These are phyloP conservation scores for Zoroaster sp. DNA, from an alignment of 53 echinoderm and acorn worm species.

Conservation along the genomic window DNA sequence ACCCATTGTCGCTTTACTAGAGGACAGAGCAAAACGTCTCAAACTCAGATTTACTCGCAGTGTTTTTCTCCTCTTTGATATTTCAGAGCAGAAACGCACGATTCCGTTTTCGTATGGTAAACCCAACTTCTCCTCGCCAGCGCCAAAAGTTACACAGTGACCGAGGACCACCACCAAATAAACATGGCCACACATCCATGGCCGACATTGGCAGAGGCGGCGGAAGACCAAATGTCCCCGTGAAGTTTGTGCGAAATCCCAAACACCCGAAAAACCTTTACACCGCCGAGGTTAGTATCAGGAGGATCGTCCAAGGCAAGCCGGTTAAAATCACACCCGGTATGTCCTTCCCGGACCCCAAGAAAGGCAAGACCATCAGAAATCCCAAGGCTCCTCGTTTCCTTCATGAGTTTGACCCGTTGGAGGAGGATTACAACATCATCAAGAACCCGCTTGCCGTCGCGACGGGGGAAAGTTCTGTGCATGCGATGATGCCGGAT, in stretches of 20 bases:
- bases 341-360: slow-evolving; percentile 35
- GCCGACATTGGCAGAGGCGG: background rate
- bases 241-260: slow-evolving; percentile 3
- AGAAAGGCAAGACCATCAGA: background rate
- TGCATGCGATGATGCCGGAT: background rate
- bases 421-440: slow-evolving; percentile 3
- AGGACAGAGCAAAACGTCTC: background rate
- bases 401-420: slow-evolving; percentile 1
- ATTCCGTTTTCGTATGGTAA: background rate
- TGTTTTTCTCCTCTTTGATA: background rate
- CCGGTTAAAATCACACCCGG: slow-evolving; percentile 23
- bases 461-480: background rate
- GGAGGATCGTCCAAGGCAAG: background rate
- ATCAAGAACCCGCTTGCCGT: slow-evolving; percentile 2
- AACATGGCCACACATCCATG: background rate
- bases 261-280: slow-evolving; percentile 23
- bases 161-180: too few species aligned
- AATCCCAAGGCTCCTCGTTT: slow-evolving; percentile 17
- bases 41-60: too few species aligned
- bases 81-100: background rate
- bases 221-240: background rate
- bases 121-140: background rate
- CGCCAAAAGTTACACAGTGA: background rate
- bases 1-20: too few species aligned
- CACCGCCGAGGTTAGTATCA: slow-evolving; percentile 12